Conservation (phyloP, 2,888 invertebrate species). For the Melieria crassipennis region DNA sequence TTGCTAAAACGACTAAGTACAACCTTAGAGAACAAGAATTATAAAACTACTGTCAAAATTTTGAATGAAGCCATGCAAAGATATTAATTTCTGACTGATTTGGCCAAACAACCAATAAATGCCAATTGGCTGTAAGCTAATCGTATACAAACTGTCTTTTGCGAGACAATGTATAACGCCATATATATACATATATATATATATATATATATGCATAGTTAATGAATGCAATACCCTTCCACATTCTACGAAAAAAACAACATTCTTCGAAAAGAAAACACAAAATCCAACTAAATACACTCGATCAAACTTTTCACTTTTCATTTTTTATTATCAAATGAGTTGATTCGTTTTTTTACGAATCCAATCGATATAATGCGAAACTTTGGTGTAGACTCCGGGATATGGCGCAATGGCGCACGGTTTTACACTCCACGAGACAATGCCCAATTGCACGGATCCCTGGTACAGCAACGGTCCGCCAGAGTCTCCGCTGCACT, state of each 20-base stretch:
- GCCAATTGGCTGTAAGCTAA: too few species aligned
- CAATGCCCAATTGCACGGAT: conserved; percentile 62
- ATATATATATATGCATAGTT: neutral
- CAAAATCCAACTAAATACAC: neutral
- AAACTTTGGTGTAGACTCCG: conserved; percentile 65
- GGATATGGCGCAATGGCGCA: conserved; percentile 64
- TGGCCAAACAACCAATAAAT: too few species aligned
- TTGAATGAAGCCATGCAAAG: too few species aligned
- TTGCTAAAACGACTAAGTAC: too few species aligned
- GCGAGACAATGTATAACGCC: too few species aligned
- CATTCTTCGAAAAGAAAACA: too few species aligned
- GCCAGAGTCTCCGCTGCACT: conserved; percentile 63
- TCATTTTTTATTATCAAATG: neutral
- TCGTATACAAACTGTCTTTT: too few species aligned
- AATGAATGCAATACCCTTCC: too few species aligned
- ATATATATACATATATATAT: neutral
- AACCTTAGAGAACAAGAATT: too few species aligned
- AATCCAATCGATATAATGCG: conserved; percentile 61
- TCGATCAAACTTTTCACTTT: neutral
- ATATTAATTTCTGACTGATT: too few species aligned
- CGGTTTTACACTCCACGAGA: conserved; percentile 67
- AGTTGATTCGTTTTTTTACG: conserved; percentile 44
- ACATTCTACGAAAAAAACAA: too few species aligned
- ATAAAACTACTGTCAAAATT: too few species aligned
- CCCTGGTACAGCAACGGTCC: conserved; percentile 55